A percentile compares a stretch with the other conserved stretches of the same genome.
phyloP scores from a whole-genome alignment of 2,113 vertebrate species.

The Lophochroa leadbeateri region DNA sequence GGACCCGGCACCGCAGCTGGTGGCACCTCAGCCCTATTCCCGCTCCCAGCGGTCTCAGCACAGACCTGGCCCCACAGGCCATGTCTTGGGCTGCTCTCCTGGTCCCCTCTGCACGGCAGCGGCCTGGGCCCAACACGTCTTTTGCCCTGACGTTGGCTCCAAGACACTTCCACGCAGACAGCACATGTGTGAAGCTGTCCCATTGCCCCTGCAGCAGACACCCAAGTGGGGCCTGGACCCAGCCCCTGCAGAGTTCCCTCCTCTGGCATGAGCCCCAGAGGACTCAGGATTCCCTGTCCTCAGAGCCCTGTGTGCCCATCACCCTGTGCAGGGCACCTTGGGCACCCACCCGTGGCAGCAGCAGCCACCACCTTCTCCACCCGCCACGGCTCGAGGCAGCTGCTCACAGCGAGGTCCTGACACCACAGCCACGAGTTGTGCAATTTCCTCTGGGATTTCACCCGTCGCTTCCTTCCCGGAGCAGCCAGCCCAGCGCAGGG shows the following conservation, averaged over 20 bases:
- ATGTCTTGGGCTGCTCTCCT: background rate
- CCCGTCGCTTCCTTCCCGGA: background rate
- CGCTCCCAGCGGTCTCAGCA: accelerated
- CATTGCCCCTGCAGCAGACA: accelerated
- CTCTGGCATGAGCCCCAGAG: accelerated
- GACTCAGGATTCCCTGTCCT: background rate
- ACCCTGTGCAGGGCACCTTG: accelerated
- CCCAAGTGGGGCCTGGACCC: no score
- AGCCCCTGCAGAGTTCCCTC: background rate
- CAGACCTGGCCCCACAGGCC: background rate
- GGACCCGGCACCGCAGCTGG: background rate
- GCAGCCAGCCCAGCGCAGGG: background rate
- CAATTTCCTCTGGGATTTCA: constrained; percentile 55
- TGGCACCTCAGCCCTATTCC: background rate
- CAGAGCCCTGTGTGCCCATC: accelerated
- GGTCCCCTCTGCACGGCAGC: accelerated
- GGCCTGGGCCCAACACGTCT: background rate
- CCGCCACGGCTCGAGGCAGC: accelerated
- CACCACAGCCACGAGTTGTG: background rate
- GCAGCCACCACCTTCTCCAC: background rate
- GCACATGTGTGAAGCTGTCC: accelerated
- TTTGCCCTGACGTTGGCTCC: background rate
- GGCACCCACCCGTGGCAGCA: accelerated
- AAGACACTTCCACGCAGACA: background rate
- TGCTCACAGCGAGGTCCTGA: background rate